Percentiles rank a stretch among this genome's conserved stretches.
These are phyloP conservation scores for Platycercus adscitus DNA, from an alignment of 2,113 vertebrate species.

Conservation along the genomic window DNA sequence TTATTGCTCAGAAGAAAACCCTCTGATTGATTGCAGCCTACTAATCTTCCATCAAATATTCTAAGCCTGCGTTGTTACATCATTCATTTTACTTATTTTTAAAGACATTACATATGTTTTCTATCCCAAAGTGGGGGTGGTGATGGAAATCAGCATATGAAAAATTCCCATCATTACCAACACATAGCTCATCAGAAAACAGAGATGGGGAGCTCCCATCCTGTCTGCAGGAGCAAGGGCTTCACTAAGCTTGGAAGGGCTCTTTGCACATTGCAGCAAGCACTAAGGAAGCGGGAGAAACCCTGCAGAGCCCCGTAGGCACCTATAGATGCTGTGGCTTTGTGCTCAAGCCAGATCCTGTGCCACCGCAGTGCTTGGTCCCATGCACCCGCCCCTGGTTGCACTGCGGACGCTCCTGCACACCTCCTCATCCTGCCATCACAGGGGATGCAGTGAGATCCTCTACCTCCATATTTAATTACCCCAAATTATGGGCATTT, in stretches of 20 bases:
- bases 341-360: not conserved
- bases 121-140: not conserved
- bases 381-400: fast-evolving
- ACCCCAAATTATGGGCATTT: conserved; percentile 25
- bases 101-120: conserved; percentile 17
- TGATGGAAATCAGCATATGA: not conserved
- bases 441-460: not conserved
- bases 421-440: not conserved
- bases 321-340: not conserved
- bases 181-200: conserved; percentile 12
- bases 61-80: not conserved
- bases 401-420: not conserved
- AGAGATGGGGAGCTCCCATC: not conserved
- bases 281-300: not conserved
- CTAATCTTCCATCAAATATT: conserved; percentile 21
- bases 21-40: conserved; percentile 36
- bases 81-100: conserved; percentile 20
- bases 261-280: not conserved
- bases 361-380: not conserved
- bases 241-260: not conserved
- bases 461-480: conserved; percentile 1
- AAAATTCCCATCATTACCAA: conserved; percentile 16
- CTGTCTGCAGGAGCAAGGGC: not conserved
- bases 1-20: conserved; percentile 17
- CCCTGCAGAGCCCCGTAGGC: not conserved